Evolutionary conservation across 2,888 invertebrate genomes (phyloP).

Genomic region (Sthenelais limicola): DNA sequence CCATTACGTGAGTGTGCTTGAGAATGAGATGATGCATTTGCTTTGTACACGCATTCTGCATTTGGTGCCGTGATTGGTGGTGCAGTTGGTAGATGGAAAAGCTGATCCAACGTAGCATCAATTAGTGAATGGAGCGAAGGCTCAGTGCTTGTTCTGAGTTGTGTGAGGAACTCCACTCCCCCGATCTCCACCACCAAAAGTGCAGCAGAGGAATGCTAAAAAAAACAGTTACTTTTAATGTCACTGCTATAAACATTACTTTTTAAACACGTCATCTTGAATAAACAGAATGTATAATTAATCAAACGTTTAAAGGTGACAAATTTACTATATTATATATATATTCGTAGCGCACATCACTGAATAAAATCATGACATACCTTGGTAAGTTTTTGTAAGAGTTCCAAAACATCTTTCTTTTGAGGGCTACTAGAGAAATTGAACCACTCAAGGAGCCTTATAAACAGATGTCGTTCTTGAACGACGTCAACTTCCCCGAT

Average conservation of each 20-base stretch:
- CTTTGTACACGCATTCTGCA: constrained; percentile 65
- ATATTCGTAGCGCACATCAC: not conserved
- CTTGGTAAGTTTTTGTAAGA: constrained; percentile 64
- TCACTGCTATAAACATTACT: not conserved
- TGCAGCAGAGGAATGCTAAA: constrained; percentile 66
- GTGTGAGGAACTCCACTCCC: constrained; percentile 68
- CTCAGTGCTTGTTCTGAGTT: constrained; percentile 61
- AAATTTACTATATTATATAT: too few relatives aligned
- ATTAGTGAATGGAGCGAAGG: constrained; percentile 59
- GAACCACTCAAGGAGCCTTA: constrained; percentile 71
- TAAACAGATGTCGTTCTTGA: constrained; percentile 69
- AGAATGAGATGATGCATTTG: constrained; percentile 46
- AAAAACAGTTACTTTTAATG: not conserved
- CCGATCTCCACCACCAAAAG: constrained; percentile 66
- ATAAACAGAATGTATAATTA: too few relatives aligned
- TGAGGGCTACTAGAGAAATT: constrained; percentile 64
- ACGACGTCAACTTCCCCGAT: constrained; percentile 69
- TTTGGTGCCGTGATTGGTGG: constrained; percentile 53
- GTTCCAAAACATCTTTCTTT: constrained; percentile 61
- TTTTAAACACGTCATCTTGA: not conserved
- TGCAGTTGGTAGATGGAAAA: constrained; percentile 63
- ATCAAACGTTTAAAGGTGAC: too few relatives aligned
- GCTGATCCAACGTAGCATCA: constrained; percentile 66
- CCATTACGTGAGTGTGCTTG: not conserved
- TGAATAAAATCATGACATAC: too few relatives aligned